Base-by-base conservation (phyloP, 1,140 invertebrate species). In the Pseudomyrmex flavicornis region DNA sequence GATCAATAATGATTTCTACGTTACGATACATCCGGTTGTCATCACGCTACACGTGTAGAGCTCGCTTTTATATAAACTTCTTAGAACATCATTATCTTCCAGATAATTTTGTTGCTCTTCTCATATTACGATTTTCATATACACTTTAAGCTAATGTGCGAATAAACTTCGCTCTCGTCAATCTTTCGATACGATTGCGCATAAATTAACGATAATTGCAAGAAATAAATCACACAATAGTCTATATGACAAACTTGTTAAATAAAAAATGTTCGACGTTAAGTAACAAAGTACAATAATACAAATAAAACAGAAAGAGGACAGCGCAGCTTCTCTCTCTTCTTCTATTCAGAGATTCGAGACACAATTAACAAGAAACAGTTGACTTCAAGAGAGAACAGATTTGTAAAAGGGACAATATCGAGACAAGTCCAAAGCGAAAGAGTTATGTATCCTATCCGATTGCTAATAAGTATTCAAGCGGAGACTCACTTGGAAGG, bases 401-500 rank as follows among this genome's bases (percentile, higher is more conserved):
- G 5, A 35, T 35, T 35, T 35, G 35, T 35, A 35, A 35, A 46
- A 44, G 15, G 66, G 46, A 0, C 15, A 48, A 10, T 35, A 50
- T 69, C 13, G 48, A 63, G 12, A 66, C n/a, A 8, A 4, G 1
- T 73, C n/a, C 13, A 22, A 20, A 3, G 5, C 8, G 13, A 48
- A 46, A 26, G 13, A 50, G 4, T 17, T 74, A 26, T 54, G 35
- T 35, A 35, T 54, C 2, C 4, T 20, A 59, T 48, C 10, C 7
- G 9, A 17, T 15, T n/a, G 15, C 46, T 54, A 35, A 35, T 35
- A 15, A 75, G 12, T 54, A n/a, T 63, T 26, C 15, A 63, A 61
- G 7, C 26, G 22, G 1, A 26, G 13, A 75, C 87, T 88, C 52
- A 89, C 87, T 77, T 3, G 15, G 9, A 1, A 85, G 13, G 9